Evolutionary conservation across 2,113 vertebrate genomes (phyloP), one percentile per base, ranked within the genome.

Genomic region (Tricholaema leucomelas): DNA sequence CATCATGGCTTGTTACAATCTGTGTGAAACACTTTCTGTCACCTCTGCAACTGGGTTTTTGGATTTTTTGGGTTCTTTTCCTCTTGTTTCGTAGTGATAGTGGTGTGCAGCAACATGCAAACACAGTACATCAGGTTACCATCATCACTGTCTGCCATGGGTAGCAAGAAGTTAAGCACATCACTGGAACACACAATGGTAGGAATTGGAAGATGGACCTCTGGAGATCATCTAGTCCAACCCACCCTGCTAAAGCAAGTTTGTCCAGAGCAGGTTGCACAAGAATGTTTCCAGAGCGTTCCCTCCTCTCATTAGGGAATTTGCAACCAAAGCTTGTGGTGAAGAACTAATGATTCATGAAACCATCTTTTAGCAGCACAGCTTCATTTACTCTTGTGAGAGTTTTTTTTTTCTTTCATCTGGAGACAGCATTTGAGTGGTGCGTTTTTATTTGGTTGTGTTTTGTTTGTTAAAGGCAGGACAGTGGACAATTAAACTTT

Each of bases 11-110:
- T 91, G 30, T 56, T 95, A 23, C 59, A 75, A 64, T 31, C 52
- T 48, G 25, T 88, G 44, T 71, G 82, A 72, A 92, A 80, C 91
- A 38, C 33, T 88, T 91, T 95, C 48, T 87, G n/a, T 75, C 59
- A 78, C 13, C 91, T 81, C 23, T 30, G 31, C 60, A 73, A 20
- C 36, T 17, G 8, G 23, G 8, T 3, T 64, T 70, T 82, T 25
- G n/a, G n/a, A 5, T 4, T 36, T 46, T 25, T n/a, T n/a, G n/a
- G n/a, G 5, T 13, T 27, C 28, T 54, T 28, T 83, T 58, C n/a
- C 4, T 21, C 9, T 81, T 36, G 58, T 73, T 87, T 36, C 65
- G 52, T 52, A 12, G 20, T 60, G 23, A 5, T 46, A 16, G 30
- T 27, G 35, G 12, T 58, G 28, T 73, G 10, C 1, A 80, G 58